Evolutionary conservation across 2,888 invertebrate genomes (phyloP), one percentile per base, ranked within the genome.

Genomic region (Aromia moschata): DNA sequence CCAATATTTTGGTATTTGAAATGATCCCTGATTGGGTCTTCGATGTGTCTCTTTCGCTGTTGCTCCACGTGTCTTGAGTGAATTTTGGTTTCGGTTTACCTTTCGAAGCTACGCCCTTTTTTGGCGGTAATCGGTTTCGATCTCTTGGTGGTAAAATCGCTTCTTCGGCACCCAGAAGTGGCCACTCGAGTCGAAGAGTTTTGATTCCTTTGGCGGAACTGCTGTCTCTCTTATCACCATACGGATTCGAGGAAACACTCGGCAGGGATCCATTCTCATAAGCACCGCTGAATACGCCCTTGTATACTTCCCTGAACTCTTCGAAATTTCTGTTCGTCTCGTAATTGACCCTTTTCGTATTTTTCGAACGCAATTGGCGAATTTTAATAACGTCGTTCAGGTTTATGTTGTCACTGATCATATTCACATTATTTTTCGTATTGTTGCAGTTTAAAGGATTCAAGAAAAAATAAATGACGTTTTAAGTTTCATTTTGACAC

Each of bases 151-250:
- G 43, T 10, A 66, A 12, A 7, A 66, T 61, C 1, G 66, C 66
- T 14, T 53, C 25, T 51, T 67, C 67, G 0, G 52, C 20, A 10
- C 63, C 67, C 10, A 64, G n/a, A 10, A 31, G 9, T 0, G 67
- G 64, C 56, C 64, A 47, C 15, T 67, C 64, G n/a, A 67, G 25
- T 1, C 43, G 46, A 17, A 67, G 60, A 0, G 62, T 64, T 51
- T 62, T 67, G n/a, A 64, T 30, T 10, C 55, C 52, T 5, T 37
- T 56, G 5, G 12, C 15, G n/a, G 57, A 56, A 38, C 60, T 54
- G 11, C 33, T 36, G n/a, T 11, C 7, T 30, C 15, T 16, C 33
- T 41, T 38, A 10, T 14, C 31, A 1, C 11, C n/a, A 11, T 33
- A 11, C 2, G 3, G 2, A 33, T n/a, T 33, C 3, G 33, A n/a